Evolutionary conservation across 2,113 vertebrate species (phyloP).

Genomic region (Ciconia boyciana): DNA sequence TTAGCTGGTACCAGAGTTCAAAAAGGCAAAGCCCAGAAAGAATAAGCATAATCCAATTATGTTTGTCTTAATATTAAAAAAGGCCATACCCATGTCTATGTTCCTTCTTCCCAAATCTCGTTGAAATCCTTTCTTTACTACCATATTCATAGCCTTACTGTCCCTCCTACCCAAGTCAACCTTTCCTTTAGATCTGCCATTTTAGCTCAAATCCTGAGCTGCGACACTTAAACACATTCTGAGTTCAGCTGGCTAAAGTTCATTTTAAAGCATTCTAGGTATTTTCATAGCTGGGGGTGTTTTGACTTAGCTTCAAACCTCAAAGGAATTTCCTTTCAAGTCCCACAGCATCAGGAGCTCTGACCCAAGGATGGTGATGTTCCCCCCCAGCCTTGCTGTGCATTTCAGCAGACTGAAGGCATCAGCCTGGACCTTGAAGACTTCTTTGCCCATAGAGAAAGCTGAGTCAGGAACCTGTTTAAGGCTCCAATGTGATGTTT

Average conservation of each 20-base stretch:
- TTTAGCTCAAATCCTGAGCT: not conserved
- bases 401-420: not conserved
- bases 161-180: not conserved
- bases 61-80: not conserved
- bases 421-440: not conserved
- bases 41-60: not conserved
- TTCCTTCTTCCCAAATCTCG: not conserved
- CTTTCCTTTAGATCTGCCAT: not conserved
- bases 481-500: not conserved
- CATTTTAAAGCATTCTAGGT: not conserved
- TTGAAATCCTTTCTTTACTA: not conserved
- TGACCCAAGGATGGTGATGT: not conserved
- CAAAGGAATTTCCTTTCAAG: not conserved
- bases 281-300: not conserved
- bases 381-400: not conserved
- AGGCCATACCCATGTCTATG: rapidly evolving
- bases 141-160: not conserved
- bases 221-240: not conserved
- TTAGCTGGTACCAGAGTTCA: not conserved
- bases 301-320: not conserved
- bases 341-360: not conserved
- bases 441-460: not conserved
- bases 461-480: not conserved
- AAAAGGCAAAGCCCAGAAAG: not conserved
- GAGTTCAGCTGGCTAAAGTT: not conserved